Evolutionary conservation across 2,113 vertebrate species (phyloP), one percentile per base, ranked within the genome.

Genomic region (Cynocephalus volans): DNA sequence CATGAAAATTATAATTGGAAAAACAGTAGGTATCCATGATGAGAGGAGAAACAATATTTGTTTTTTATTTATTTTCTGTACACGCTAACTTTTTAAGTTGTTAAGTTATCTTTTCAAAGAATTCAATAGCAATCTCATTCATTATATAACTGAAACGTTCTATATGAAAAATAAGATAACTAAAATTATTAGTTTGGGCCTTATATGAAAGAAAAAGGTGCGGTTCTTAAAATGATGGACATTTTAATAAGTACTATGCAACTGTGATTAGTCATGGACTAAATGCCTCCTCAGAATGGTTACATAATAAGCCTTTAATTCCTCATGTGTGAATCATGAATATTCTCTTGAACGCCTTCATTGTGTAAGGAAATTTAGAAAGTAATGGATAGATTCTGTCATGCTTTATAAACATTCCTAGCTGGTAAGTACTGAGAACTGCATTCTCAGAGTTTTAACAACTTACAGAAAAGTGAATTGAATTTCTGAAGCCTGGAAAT

Each of bases 381-480:
- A 85, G 52, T 36, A 90, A 79, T 62, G 24, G 60, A 72, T 77
- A 80, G 21, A 85, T 69, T 95, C 54, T 88, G 50, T 69, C 14
- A n/a, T 31, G 5, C 56, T 77, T 2, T 88, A 82, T 86, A 94
- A 91, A 97, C 56, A 91, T 88, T 86, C 65, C 45, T 82, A 82
- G 31, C 24, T 81, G 48, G 65, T 88, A 85, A 94, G 60, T 81
- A 77, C n/a, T 45, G 60, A 93, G 54, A 94, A 72, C 28, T 56
- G 41, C 10, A 83, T 73, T 86, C 67, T 93, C 77, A 85, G 76
- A 91, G 73, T 91, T 96, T 92, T 95, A 97, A 77, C 84, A 90
- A 70, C 62, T 94, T 91, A 82, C 3, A 50, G 75, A 91, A 96
- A 97, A 95, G 26, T 89, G 91, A 96, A 96, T 88, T 96, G 96